phyloP scores from a whole-genome alignment of 2,113 vertebrate species.

The Rhombomys opimus region DNA sequence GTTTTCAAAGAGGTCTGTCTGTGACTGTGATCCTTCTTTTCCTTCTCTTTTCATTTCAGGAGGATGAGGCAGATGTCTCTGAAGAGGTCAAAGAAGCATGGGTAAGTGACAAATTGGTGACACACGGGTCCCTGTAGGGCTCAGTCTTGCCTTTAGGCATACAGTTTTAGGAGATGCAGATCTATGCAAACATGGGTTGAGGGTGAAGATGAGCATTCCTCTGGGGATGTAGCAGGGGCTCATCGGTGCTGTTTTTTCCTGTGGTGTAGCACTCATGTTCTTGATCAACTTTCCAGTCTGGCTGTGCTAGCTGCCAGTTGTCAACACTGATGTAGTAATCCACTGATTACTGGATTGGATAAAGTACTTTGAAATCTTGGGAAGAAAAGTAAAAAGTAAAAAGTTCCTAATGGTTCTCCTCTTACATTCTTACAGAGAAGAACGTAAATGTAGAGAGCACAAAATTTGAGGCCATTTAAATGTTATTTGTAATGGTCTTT shows the following conservation, averaged over 20 bases:
- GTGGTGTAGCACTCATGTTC: background rate
- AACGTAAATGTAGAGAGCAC: background rate
- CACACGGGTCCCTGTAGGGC: background rate
- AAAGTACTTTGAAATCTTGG: conserved; percentile 43
- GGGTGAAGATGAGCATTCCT: background rate
- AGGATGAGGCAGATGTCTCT: conserved; percentile 85
- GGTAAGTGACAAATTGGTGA: conserved; percentile 80
- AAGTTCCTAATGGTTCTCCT: background rate
- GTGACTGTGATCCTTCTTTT: background rate
- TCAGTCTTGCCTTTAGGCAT: background rate
- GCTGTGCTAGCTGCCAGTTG: background rate
- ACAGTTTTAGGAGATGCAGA: background rate
- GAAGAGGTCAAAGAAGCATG: conserved; percentile 83
- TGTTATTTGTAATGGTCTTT: conserved; percentile 40
- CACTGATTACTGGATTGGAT: background rate
- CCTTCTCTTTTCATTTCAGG: conserved; percentile 79
- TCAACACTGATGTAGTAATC: background rate
- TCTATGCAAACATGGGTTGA: background rate
- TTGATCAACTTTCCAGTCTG: background rate
- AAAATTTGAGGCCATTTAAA: background rate
- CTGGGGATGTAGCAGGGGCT: background rate
- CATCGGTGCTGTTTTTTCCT: background rate
- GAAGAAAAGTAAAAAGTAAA: background rate
- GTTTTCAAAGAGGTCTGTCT: background rate
- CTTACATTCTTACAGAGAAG: background rate